Percentiles rank a stretch among this genome's conserved stretches.
These are phyloP conservation scores for Desmodus rotundus DNA, from an alignment of 2,113 vertebrate genomes.

Conservation along the genomic window DNA sequence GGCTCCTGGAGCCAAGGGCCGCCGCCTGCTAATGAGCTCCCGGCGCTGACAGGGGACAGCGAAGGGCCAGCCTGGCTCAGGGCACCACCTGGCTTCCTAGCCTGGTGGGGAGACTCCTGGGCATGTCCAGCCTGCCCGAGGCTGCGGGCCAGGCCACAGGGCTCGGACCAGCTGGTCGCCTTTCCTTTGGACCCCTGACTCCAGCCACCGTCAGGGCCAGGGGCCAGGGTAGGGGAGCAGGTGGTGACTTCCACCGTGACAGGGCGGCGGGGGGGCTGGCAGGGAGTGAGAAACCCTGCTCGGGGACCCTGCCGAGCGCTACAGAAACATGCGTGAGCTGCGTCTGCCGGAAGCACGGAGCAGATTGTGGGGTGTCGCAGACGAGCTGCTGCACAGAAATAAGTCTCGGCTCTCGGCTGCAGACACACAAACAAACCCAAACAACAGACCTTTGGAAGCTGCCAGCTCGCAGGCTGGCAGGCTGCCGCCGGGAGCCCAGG, in stretches of 20 bases:
- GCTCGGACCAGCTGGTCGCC: neutral
- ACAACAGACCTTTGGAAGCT: slow-evolving; percentile 44
- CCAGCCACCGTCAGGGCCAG: neutral
- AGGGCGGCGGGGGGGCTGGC: fast-evolving
- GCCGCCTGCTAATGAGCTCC: neutral
- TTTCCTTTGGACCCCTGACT: neutral
- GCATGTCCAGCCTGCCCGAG: neutral
- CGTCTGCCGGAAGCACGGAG: neutral
- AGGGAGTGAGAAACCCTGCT: neutral
- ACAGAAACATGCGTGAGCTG: slow-evolving; percentile 7
- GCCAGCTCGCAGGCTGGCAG: neutral
- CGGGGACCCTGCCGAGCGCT: neutral
- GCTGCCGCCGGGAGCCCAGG: neutral
- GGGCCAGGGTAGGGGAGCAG: neutral
- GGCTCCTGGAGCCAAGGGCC: neutral
- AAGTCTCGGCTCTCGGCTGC: slow-evolving; percentile 44
- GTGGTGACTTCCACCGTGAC: neutral
- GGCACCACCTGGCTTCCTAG: neutral
- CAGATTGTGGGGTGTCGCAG: slow-evolving; percentile 49
- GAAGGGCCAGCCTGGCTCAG: neutral
- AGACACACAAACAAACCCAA: slow-evolving; percentile 59
- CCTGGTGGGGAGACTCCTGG: neutral
- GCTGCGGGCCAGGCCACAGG: neutral
- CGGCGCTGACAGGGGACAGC: fast-evolving
- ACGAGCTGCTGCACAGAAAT: slow-evolving; percentile 45